A percentile compares a stretch with the other conserved stretches of the same genome.
Evolutionary conservation across 1,140 invertebrate species (phyloP).

Genomic region (Lerema accius): DNA sequence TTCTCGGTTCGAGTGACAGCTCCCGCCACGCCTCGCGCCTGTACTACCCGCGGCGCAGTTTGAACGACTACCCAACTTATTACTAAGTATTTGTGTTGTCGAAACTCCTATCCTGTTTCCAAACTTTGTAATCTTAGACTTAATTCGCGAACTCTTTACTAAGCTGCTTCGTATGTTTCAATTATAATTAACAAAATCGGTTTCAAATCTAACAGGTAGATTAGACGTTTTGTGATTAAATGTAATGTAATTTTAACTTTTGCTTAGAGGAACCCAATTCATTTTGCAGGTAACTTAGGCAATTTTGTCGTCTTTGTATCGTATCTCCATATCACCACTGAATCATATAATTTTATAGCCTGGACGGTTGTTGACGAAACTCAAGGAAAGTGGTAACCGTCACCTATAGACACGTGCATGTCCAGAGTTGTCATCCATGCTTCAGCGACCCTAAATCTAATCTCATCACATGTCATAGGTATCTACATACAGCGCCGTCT

Average conservation of each 20-base stretch:
- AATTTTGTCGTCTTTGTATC: too few relatives aligned
- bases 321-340: too few relatives aligned
- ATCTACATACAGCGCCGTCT: too few relatives aligned
- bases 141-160: slow-evolving; percentile 18
- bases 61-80: slow-evolving; percentile 63
- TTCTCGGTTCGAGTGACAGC: slow-evolving; percentile 61
- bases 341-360: too few relatives aligned
- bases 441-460: too few relatives aligned
- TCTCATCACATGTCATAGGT: too few relatives aligned
- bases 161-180: slow-evolving; percentile 8
- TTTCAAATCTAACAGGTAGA: background rate
- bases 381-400: too few relatives aligned
- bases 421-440: too few relatives aligned
- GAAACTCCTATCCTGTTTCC: slow-evolving; percentile 31
- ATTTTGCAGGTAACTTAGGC: too few relatives aligned
- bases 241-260: background rate
- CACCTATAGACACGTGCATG: too few relatives aligned
- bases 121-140: slow-evolving; percentile 23
- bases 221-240: background rate
- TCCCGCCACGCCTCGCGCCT: slow-evolving; percentile 41
- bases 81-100: slow-evolving; percentile 64
- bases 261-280: too few relatives aligned
- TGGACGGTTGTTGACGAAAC: too few relatives aligned
- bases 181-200: background rate
- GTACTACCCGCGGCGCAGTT: slow-evolving; percentile 50